Conservation (phyloP, 92 coral and sea anemone species). For the Heliopora coerulea region DNA sequence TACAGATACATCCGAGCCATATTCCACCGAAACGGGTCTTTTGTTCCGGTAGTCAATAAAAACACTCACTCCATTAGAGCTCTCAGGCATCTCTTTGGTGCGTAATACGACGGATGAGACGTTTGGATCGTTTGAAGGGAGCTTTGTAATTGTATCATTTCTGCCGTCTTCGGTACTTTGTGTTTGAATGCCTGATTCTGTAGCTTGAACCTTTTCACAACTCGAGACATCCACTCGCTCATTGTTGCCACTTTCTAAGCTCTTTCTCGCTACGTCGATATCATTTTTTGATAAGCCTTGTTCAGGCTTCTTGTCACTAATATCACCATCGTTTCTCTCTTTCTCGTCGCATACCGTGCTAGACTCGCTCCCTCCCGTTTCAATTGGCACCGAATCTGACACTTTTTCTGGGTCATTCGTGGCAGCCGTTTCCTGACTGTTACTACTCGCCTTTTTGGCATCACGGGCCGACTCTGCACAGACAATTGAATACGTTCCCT, state of each 20-base stretch:
- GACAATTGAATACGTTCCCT: conserved; percentile 27
- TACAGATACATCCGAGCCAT: not conserved
- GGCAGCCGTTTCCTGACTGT: not conserved
- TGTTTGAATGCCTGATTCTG: not conserved
- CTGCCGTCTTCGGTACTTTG: not conserved
- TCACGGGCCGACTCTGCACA: conserved; percentile 29
- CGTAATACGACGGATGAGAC: not conserved
- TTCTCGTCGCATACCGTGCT: not conserved
- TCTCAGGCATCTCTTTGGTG: not conserved
- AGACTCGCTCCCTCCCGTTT: not conserved
- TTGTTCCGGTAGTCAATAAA: conserved; percentile 36
- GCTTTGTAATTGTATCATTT: not conserved
- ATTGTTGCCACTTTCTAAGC: not conserved
- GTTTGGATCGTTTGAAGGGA: not conserved
- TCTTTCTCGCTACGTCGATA: not conserved
- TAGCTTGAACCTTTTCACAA: not conserved
- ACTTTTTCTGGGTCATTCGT: not conserved
- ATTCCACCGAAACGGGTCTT: conserved; percentile 32
- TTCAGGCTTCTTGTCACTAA: not conserved
- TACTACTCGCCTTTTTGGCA: not conserved
- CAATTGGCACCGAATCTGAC: not conserved
- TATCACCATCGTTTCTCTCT: not conserved
- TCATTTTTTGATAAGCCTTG: not conserved
- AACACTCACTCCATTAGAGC: conserved; percentile 10
- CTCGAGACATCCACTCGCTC: not conserved